Percentiles rank a stretch among this genome's conserved stretches.
Evolutionary conservation across 2,113 vertebrate genomes (phyloP).

Genomic region (Sinocyclocheilus grahami): DNA sequence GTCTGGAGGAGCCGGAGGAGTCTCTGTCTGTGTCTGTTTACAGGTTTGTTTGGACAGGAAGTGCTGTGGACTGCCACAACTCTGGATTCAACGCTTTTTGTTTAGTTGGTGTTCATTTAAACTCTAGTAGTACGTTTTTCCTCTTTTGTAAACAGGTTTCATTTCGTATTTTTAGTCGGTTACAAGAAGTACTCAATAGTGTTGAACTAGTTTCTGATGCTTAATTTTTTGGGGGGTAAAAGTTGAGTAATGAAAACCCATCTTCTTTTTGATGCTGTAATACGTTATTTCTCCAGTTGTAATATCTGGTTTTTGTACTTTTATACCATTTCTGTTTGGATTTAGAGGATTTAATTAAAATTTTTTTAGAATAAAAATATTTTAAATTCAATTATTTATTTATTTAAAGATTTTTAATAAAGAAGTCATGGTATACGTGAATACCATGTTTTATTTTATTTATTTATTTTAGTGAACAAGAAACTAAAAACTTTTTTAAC

Average conservation of each 20-base stretch:
- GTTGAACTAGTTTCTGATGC: conserved; percentile 10
- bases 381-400: background rate
- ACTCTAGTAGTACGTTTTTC: too few relatives aligned
- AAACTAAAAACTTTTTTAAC: background rate
- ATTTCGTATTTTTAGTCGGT: background rate
- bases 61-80: conserved; percentile 50
- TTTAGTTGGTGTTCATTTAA: conserved; percentile 4
- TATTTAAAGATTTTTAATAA: background rate
- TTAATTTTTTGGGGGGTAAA: background rate
- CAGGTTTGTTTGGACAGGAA: conserved; percentile 83
- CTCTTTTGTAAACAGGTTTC: background rate
- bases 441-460: background rate
- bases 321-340: background rate
- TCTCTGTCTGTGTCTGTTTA: conserved; percentile 61
- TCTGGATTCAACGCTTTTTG: background rate
- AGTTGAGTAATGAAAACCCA: background rate
- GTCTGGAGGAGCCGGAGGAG: background rate
- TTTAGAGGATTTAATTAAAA: background rate
- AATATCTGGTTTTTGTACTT: background rate
- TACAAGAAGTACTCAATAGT: background rate
- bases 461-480: background rate
- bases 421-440: background rate
- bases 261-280: background rate
- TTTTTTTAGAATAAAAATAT: background rate
- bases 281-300: background rate